Evolutionary conservation across 2,888 invertebrate genomes (phyloP).

Genomic region (Drosophila austrosaltans): DNA sequence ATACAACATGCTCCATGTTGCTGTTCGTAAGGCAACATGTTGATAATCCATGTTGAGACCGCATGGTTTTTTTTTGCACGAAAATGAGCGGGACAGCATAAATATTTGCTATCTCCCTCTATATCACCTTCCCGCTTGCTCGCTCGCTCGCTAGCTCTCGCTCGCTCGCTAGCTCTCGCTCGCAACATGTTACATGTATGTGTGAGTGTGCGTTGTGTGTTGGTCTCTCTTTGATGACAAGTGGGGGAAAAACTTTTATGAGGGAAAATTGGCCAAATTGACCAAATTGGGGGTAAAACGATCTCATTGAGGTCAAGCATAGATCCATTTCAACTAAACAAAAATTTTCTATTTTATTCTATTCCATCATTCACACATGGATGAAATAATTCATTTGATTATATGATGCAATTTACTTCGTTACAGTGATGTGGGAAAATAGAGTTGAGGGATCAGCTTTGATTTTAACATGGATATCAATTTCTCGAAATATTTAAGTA

Average conservation of each 20-base stretch:
- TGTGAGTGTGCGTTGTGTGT: constrained; percentile 10
- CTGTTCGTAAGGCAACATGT: constrained; percentile 13
- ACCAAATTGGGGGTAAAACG: constrained; percentile 10
- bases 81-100: constrained; percentile 7
- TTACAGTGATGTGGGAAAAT: too few relatives aligned
- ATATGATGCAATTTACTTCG: neutral
- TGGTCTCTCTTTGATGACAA: constrained; percentile 19
- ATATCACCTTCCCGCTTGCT: neutral
- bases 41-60: neutral
- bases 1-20: constrained; percentile 4
- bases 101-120: neutral
- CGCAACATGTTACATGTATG: neutral
- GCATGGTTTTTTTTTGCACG: constrained; percentile 16
- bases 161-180: too few relatives aligned
- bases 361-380: neutral
- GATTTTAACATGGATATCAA: too few relatives aligned
- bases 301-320: constrained; percentile 17
- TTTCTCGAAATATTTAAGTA: too few relatives aligned
- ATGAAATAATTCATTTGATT: constrained; percentile 7
- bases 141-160: neutral
- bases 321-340: constrained; percentile 9
- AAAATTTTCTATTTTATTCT: constrained; percentile 1
- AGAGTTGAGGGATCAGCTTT: too few relatives aligned
- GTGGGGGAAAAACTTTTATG: constrained; percentile 6
- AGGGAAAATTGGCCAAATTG: constrained; percentile 4